A percentile compares a stretch with the other conserved stretches of the same genome.
Conservation (phyloP, 2,113 vertebrate genomes). For the Sylvia atricapilla region DNA sequence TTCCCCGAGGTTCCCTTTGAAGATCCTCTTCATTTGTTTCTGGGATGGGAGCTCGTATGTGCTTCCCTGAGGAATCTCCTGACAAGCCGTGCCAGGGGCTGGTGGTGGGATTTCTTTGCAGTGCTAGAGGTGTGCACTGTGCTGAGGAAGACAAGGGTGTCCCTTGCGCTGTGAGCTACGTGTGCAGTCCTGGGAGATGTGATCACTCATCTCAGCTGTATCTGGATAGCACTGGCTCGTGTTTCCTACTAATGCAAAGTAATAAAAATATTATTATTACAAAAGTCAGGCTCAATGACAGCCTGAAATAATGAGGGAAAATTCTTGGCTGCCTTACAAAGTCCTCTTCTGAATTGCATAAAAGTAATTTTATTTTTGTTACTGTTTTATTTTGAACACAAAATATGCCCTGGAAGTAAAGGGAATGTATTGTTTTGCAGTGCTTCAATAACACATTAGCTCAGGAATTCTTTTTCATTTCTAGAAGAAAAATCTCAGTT, state of each 20-base stretch:
- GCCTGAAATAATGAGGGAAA: conserved; percentile 55
- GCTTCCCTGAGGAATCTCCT: background rate
- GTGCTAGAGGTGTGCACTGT: background rate
- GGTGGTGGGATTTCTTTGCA: background rate
- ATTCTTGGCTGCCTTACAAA: conserved; percentile 60
- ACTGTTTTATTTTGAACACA: conserved; percentile 35
- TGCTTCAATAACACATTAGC: conserved; percentile 8
- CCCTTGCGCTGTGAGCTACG: background rate
- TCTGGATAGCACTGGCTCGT: background rate
- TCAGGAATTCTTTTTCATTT: conserved; percentile 34
- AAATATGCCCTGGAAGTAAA: conserved; percentile 34
- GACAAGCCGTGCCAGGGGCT: background rate
- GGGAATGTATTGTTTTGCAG: conserved; percentile 28
- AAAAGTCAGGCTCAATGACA: conserved; percentile 53
- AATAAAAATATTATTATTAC: conserved; percentile 61
- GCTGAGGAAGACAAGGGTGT: background rate
- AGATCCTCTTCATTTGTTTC: background rate
- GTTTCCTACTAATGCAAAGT: conserved; percentile 43
- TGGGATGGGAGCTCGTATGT: background rate
- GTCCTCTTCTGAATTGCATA: conserved; percentile 27
- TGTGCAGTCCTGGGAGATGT: background rate
- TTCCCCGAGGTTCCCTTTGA: background rate
- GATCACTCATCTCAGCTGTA: background rate
- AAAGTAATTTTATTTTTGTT: conserved; percentile 51
- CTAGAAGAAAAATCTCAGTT: background rate